These are phyloP conservation scores for Rhyacophila brunnea DNA, from an alignment of 1,140 invertebrate genomes.

Conservation along the genomic window DNA sequence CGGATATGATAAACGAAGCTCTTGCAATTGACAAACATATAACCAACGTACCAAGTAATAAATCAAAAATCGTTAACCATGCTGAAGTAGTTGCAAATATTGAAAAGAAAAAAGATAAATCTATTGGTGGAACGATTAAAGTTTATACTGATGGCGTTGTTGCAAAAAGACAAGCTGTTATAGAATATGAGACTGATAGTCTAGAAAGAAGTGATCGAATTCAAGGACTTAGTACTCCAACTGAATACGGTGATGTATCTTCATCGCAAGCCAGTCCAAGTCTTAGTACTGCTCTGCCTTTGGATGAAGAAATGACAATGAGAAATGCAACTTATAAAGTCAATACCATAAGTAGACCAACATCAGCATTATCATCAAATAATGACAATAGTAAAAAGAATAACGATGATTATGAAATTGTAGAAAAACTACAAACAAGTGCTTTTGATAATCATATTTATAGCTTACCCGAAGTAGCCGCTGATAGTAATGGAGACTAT, in stretches of 20 bases:
- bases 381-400: constrained; percentile 49
- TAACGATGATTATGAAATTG: constrained; percentile 50
- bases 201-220: constrained; percentile 62
- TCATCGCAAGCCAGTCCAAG: constrained; percentile 69
- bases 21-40: constrained; percentile 53
- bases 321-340: constrained; percentile 65
- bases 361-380: constrained; percentile 58
- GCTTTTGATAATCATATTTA: constrained; percentile 33
- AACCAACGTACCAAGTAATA: constrained; percentile 3
- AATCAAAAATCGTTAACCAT: background rate
- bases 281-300: constrained; percentile 65
- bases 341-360: constrained; percentile 58
- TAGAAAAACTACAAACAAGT: constrained; percentile 37
- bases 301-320: constrained; percentile 77
- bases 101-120: no score
- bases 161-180: constrained; percentile 37
- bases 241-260: constrained; percentile 61
- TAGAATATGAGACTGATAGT: constrained; percentile 78
- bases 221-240: constrained; percentile 59
- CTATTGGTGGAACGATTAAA: background rate
- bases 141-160: background rate
- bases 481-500: constrained; percentile 48
- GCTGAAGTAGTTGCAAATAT: background rate
- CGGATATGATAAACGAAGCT: constrained; percentile 64
- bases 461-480: constrained; percentile 29